These are phyloP conservation scores for Hippoglossus stenolepis DNA, from an alignment of 2,113 vertebrate species.

Conservation along the genomic window DNA sequence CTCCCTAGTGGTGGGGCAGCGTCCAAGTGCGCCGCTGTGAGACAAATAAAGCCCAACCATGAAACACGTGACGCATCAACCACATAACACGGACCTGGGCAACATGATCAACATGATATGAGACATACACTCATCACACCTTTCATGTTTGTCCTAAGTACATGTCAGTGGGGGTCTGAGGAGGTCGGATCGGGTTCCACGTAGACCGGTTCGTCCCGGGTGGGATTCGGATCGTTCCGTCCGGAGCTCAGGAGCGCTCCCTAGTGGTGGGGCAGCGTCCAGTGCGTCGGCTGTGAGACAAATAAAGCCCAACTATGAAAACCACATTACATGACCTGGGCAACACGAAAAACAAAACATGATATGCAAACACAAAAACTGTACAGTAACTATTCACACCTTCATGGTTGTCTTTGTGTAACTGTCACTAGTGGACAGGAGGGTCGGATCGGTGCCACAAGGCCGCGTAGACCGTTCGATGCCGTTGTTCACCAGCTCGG, in stretches of 20 bases:
- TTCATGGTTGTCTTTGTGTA: conserved; percentile 25
- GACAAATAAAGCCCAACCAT: no score
- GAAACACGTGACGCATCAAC: no score
- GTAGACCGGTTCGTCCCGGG: neutral
- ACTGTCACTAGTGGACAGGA: conserved; percentile 17
- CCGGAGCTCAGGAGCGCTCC: conserved; percentile 65
- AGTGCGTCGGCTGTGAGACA: conserved; percentile 81
- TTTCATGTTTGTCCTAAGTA: no score
- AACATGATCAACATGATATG: no score
- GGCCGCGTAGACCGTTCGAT: conserved; percentile 41
- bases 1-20: no score
- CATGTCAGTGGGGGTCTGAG: no score
- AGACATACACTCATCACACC: no score
- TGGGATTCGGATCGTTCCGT: conserved; percentile 45
- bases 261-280: conserved; percentile 69
- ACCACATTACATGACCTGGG: conserved; percentile 4
- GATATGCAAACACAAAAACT: neutral
- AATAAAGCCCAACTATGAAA: conserved; percentile 82
- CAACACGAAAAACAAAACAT: neutral
- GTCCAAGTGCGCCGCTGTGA: no score
- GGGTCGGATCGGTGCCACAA: neutral
- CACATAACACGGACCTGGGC: no score
- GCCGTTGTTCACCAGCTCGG: conserved; percentile 20
- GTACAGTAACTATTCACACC: conserved; percentile 63
- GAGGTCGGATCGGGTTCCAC: no score